Base-by-base conservation (phyloP, 2,888 invertebrate species). In the Agrilus cyanescens region DNA sequence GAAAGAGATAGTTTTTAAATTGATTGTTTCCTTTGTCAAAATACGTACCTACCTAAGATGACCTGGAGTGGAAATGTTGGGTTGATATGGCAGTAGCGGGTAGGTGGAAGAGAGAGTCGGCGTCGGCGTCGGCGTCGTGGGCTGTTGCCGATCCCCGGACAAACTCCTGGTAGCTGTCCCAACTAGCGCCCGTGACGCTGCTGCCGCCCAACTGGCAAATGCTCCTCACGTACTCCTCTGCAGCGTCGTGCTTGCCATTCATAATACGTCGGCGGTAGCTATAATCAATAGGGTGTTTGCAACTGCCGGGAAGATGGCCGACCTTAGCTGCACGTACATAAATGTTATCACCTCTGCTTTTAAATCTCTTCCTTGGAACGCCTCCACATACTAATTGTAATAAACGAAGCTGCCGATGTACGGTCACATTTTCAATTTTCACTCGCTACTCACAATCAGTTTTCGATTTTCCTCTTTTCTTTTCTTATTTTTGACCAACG, bases 161-260 rank as follows among this genome's bases (percentile, higher is more conserved):
- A 69, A 70, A 62, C 70, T 69, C 25, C 69, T 71, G 70, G 66
- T 58, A 54, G 25, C 25, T 25, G 25, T 25, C 25, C 8, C 25
- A 25, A 25, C 25, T 25, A 25, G 8, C 25, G 54, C 63, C 63
- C 62, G 63, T 61, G 63, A 62, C 62, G 50, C 48, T 50, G 52
- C 54, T 48, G 50, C 48, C 53, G 38, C 47, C 46, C 42, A 43
- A 45, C 50, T 50, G 62, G 63, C 62, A 64, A 66, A 70, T 71
- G 70, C 71, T 61, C 65, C 71, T 72, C 73, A 73, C 73, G 73
- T 73, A 73, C 67, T 58, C 67, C 67, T 71, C 72, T 70, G 71
- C 71, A 71, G 66, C 69, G 67, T 69, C 73, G 72, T 73, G 73
- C 71, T 70, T 71, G 69, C 71, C 73, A 73, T 73, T 70, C 70